These are phyloP conservation scores for Athetis lepigone DNA, from an alignment of 2,888 invertebrate genomes.

Conservation along the genomic window DNA sequence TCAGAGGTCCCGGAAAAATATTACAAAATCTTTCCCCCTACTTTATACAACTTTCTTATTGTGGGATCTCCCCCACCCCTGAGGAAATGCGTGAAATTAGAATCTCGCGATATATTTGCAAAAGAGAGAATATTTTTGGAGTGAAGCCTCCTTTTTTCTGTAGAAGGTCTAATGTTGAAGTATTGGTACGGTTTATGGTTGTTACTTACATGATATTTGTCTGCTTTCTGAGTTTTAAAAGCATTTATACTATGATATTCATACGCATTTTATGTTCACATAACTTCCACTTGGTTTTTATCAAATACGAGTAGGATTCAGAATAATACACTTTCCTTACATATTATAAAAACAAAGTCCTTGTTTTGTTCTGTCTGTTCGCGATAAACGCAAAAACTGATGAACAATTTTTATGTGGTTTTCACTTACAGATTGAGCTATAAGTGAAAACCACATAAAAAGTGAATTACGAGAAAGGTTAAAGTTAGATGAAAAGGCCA, in stretches of 20 bases:
- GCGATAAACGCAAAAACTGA: too few relatives aligned
- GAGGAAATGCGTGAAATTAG: conserved; percentile 63
- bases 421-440: too few relatives aligned
- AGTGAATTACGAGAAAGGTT: too few relatives aligned
- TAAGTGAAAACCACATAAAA: too few relatives aligned
- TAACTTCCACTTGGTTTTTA: too few relatives aligned
- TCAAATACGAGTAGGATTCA: too few relatives aligned
- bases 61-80: conserved; percentile 53
- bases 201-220: conserved; percentile 31
- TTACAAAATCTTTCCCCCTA: conserved; percentile 55
- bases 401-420: too few relatives aligned
- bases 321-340: too few relatives aligned
- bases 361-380: too few relatives aligned
- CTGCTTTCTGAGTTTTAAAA: conserved; percentile 8
- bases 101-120: conserved; percentile 63
- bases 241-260: too few relatives aligned
- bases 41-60: conserved; percentile 62
- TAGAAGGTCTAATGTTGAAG: conserved; percentile 44
- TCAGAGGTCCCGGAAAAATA: conserved; percentile 60
- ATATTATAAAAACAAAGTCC: too few relatives aligned
- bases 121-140: conserved; percentile 55
- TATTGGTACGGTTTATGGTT: conserved; percentile 39
- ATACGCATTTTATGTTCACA: not conserved
- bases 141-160: conserved; percentile 52
- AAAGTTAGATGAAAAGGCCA: too few relatives aligned